Evolutionary conservation across 2,113 vertebrate species (phyloP), one percentile per base, ranked within the genome.

Genomic region (Burhinus bistriatus): DNA sequence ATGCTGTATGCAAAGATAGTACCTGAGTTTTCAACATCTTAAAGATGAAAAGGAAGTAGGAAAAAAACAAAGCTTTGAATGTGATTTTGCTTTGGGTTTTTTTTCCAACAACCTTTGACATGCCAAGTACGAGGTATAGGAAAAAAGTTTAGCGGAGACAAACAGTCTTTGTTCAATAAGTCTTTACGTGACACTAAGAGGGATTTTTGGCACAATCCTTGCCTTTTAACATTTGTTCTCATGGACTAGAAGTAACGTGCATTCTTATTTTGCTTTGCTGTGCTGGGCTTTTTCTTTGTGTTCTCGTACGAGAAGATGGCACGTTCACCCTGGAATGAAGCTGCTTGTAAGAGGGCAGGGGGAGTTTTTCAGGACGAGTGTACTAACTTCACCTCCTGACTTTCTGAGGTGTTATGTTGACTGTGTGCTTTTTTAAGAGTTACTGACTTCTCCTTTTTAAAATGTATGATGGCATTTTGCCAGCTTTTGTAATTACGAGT

Each of bases 21-120:
- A 97, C 90, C 95, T 97, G 90, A 93, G 90, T 96, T 97, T 94
- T 94, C 72, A 94, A 88, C 75, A 87, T 93, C 70, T 66, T 93
- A 70, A 93, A 71, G 70, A 94, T 88, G 59, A 95, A 97, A 97
- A 94, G 62, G 68, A 96, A 96, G 86, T 54, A 85, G 58, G 78
- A 90, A 89, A 64, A 82, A 25, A 42, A 36, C 59, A 77, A 92
- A 80, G 69, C 51, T 92, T 83, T 87, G 69, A 91, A 83, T 87
- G 51, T 1, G 7, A 40, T 75, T 90, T 94, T 81, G 8, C 65
- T 85, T 83, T 54, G 47, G 47, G 8, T 30, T 34, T 38, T 70
- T 54, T 62, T 25, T 0, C 32, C 69, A 69, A n/a, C 52, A 87
- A 80, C 66, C 76, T 95, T 91, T 95, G 81, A 79, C 86, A n/a